Percentiles rank a stretch among this genome's conserved stretches.
Conservation (phyloP, 30 jellyfish, hydroid and myxozoan genomes). For the Sanderia malayensis region DNA sequence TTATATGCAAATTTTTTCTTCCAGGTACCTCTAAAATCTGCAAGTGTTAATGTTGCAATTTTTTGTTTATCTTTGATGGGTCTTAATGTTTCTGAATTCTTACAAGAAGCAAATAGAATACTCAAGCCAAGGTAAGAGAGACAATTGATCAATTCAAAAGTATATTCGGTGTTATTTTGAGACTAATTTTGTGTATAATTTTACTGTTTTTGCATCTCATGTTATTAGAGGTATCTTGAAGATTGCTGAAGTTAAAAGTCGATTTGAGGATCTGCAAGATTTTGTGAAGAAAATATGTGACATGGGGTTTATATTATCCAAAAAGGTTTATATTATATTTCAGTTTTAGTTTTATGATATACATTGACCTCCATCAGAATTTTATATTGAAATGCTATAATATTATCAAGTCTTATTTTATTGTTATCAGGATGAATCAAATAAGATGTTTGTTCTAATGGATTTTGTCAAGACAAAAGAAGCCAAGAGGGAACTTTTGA, state of each 20-base stretch:
- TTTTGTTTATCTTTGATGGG: constrained; percentile 97
- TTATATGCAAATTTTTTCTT: too few species aligned
- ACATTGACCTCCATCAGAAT: too few species aligned
- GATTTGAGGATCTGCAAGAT: constrained; percentile 50
- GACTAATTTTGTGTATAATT: too few species aligned
- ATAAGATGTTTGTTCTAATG: constrained; percentile 76
- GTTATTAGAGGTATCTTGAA: constrained; percentile 71
- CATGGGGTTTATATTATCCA: constrained; percentile 52
- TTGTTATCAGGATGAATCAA: constrained; percentile 63
- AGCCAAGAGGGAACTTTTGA: not conserved
- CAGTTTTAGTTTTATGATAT: too few species aligned
- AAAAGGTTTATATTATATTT: too few species aligned
- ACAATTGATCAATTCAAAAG: too few species aligned
- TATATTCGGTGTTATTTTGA: too few species aligned
- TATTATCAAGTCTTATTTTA: not conserved
- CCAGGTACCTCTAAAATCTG: constrained; percentile 76
- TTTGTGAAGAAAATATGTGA: constrained; percentile 41
- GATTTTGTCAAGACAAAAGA: constrained; percentile 54
- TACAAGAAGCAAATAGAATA: constrained; percentile 79
- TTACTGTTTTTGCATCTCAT: too few species aligned
- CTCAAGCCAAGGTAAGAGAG: constrained; percentile 73
- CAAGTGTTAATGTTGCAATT: constrained; percentile 64
- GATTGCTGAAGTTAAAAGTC: constrained; percentile 90
- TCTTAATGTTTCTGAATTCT: constrained; percentile 67
- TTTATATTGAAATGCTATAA: too few species aligned